Percentiles rank a stretch among this genome's conserved stretches.
These are phyloP conservation scores for Oreochromis spilurus DNA, from an alignment of 2,113 vertebrate genomes.

Conservation along the genomic window DNA sequence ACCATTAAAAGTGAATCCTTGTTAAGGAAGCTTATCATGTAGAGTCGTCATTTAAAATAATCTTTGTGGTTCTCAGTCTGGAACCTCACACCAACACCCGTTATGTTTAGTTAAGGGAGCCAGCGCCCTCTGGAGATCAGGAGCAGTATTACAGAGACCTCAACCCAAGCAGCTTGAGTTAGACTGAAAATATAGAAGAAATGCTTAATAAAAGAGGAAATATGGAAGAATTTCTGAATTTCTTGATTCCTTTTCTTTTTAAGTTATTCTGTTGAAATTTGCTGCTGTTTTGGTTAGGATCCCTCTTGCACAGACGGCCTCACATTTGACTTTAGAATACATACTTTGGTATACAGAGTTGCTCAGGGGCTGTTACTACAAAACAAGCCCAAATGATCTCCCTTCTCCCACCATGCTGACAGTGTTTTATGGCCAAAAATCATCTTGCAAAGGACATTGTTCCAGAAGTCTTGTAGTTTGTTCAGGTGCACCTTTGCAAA, in stretches of 20 bases:
- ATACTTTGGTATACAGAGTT: neutral
- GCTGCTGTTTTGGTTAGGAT: neutral
- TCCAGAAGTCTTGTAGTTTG: neutral
- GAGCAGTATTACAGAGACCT: neutral
- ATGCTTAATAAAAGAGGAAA: neutral
- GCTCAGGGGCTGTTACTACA: neutral
- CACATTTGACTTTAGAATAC: neutral
- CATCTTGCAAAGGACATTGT: neutral
- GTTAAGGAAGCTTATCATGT: neutral
- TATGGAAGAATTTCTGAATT: neutral
- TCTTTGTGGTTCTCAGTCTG: neutral
- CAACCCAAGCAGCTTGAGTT: neutral
- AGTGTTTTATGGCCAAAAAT: neutral
- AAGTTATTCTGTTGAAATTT: neutral
- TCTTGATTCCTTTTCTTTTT: neutral
- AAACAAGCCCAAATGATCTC: neutral
- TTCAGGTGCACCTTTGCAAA: neutral
- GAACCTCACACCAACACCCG: neutral
- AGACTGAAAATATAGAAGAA: neutral
- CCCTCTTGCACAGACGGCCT: neutral
- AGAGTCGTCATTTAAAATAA: neutral
- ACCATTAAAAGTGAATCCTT: neutral
- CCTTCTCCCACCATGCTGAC: neutral
- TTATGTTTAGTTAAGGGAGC: neutral
- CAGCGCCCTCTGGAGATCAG: constrained; percentile 14